Conservation (phyloP, 2,797 vertebrate species). For the Ctenopoma kingsleyae region DNA sequence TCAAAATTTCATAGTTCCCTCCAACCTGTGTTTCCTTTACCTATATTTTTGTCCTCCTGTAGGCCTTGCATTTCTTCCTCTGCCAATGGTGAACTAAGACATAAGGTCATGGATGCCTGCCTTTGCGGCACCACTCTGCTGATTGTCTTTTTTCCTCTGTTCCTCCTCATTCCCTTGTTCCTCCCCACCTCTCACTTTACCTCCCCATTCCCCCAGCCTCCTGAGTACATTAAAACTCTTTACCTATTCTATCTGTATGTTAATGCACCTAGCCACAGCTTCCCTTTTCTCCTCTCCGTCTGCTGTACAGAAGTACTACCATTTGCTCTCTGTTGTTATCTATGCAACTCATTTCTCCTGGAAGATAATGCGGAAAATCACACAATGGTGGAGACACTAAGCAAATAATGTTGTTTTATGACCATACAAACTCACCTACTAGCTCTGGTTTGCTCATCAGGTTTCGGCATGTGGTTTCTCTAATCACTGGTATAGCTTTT, state of each 20-base stretch:
- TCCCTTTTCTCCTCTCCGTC: constrained; percentile 80
- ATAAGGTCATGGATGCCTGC: constrained; percentile 78
- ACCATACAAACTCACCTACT: constrained; percentile 55
- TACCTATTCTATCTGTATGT: constrained; percentile 99
- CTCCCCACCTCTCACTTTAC: constrained; percentile 51
- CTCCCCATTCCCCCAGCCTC: constrained; percentile 82
- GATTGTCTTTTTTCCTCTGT: constrained; percentile 70
- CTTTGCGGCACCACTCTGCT: constrained; percentile 69
- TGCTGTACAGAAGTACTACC: constrained; percentile 48
- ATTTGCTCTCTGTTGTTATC: constrained; percentile 63
- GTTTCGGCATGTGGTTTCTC: constrained; percentile 65
- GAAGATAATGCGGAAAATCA: constrained; percentile 52
- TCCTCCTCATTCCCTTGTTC: constrained; percentile 45
- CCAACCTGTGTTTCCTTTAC: constrained; percentile 49
- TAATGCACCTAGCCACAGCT: constrained; percentile 89
- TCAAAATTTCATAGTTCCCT: constrained; percentile 26
- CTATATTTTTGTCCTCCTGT: constrained; percentile 60
- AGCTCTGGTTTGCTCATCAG: constrained; percentile 65
- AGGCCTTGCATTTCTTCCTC: constrained; percentile 79
- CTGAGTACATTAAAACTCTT: constrained; percentile 95
- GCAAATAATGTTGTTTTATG: constrained; percentile 81
- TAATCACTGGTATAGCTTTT: constrained; percentile 72
- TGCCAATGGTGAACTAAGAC: constrained; percentile 64
- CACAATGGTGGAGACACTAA: constrained; percentile 50
- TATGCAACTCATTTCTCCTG: constrained; percentile 46